Evolutionary conservation across 64 coral and sea anemone genomes (phyloP), one percentile per base, ranked within the genome.

Genomic region (Catalaphyllia jardinei): DNA sequence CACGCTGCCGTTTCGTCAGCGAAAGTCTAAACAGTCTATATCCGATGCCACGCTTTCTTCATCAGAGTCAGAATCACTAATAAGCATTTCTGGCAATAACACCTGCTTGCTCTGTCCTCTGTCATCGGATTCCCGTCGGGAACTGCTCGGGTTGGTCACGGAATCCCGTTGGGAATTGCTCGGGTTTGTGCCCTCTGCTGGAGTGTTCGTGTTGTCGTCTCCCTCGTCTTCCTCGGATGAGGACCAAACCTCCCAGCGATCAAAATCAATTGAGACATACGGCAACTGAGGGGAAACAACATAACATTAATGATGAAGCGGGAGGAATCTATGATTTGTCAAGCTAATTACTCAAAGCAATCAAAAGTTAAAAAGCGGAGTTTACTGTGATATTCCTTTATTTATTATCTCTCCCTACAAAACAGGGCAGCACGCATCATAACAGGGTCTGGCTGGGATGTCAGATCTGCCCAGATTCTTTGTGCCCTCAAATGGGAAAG

Each of bases 241-340:
- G 8, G 95, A 90, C 87, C 91, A 96, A 15, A 93, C 92, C 31
- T 96, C 95, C 95, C 95, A 96, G 5, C 95, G 91, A 74, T 96
- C 95, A 69, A 93, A 90, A 73, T 96, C 95, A 42, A 93, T 84
- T 9, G 79, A 90, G 19, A 96, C 33, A 25, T 91, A 96, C 6
- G 88, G 88, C 9, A 93, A 60, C 91, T 96, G 31, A 71, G 30
- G 42, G 49, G 64, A 15, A 83, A 62, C 24, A 72, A 25, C 20
- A 25, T 11, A 1, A 69, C 10, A 10, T 25, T 22, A 65, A 27
- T 69, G 2, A 3, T n/a, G 8, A 69, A 69, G 42, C 42, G 7
- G 4, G 42, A 46, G 42, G 7, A 46, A 8, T 46, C 6, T 46
- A 46, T 46, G 42, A 46, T 6, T 46, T 46, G 42, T 46, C 42